phyloP scores from a whole-genome alignment of 2,888 invertebrate genomes.

The Lasius fuliginosus region DNA sequence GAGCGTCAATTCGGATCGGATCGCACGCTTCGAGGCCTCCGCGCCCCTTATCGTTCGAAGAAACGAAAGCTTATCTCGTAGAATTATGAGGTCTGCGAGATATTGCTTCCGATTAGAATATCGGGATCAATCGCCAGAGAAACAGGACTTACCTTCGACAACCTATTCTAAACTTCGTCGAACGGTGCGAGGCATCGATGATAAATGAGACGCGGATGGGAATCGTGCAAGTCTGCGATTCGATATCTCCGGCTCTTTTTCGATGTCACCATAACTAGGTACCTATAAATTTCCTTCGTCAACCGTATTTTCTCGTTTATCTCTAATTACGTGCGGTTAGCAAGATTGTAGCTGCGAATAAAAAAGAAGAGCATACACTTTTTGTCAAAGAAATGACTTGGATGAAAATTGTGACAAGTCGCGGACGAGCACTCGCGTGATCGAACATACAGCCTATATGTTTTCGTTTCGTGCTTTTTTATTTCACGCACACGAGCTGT shows the following conservation, averaged over 20 bases:
- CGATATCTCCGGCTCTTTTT: conserved; percentile 12
- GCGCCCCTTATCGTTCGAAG: conserved; percentile 55
- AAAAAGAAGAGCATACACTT: neutral
- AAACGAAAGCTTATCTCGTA: conserved; percentile 62
- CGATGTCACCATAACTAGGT: neutral
- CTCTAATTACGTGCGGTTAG: conserved; percentile 5
- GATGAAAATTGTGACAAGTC: neutral
- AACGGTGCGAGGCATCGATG: neutral
- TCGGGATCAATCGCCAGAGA: conserved; percentile 6
- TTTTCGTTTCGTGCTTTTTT: neutral
- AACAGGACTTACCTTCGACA: neutral
- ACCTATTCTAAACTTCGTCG: conserved; percentile 26
- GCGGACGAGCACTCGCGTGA: neutral
- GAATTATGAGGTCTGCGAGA: conserved; percentile 58
- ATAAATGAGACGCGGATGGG: conserved; percentile 37
- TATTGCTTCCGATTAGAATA: conserved; percentile 55
- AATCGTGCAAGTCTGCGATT: neutral
- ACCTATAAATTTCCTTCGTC: conserved; percentile 10
- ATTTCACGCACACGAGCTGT: neutral
- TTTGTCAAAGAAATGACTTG: neutral
- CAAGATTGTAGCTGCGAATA: conserved; percentile 1
- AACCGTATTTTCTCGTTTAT: neutral
- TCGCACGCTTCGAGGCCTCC: conserved; percentile 55
- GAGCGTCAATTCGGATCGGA: conserved; percentile 59
- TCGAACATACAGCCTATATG: neutral